Percentiles rank a stretch among this genome's conserved stretches.
Evolutionary conservation across 2,113 vertebrate genomes (phyloP).

Genomic region (Salvator merianae): DNA sequence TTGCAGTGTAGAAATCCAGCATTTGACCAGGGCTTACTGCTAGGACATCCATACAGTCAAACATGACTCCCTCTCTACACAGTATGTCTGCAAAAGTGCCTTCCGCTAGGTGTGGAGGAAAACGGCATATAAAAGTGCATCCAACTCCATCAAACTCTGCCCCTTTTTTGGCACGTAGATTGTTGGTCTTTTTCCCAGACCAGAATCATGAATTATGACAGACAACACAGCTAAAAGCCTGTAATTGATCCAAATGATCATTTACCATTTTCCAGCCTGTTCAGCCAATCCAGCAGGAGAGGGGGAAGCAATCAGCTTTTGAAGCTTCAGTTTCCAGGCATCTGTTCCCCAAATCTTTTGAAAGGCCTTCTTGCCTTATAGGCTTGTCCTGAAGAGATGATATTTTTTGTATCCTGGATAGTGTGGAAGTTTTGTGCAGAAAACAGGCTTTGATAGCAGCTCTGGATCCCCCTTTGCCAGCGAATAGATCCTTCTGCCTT

Average conservation of each 20-base stretch:
- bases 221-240: constrained; percentile 84
- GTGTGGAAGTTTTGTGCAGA: constrained; percentile 64
- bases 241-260: constrained; percentile 87
- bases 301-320: constrained; percentile 74
- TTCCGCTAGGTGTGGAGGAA: constrained; percentile 84
- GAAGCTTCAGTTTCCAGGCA: constrained; percentile 68
- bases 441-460: constrained; percentile 63
- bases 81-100: constrained; percentile 79
- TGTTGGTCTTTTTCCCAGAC: constrained; percentile 88
- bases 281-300: constrained; percentile 77
- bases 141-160: constrained; percentile 97
- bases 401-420: constrained; percentile 48
- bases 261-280: constrained; percentile 83
- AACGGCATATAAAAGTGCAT: constrained; percentile 84
- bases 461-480: constrained; percentile 78
- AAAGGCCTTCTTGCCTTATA: constrained; percentile 55
- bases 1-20: constrained; percentile 89
- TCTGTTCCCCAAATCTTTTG: constrained; percentile 55
- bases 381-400: constrained; percentile 49
- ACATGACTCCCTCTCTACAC: constrained; percentile 86
- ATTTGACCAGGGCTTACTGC: constrained; percentile 88
- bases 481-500: constrained; percentile 87
- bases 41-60: constrained; percentile 94
- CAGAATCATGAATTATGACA: constrained; percentile 91
- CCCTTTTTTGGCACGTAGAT: constrained; percentile 86